phyloP scores from a whole-genome alignment of 2,888 invertebrate species.

The Cataglyphis albicans region DNA sequence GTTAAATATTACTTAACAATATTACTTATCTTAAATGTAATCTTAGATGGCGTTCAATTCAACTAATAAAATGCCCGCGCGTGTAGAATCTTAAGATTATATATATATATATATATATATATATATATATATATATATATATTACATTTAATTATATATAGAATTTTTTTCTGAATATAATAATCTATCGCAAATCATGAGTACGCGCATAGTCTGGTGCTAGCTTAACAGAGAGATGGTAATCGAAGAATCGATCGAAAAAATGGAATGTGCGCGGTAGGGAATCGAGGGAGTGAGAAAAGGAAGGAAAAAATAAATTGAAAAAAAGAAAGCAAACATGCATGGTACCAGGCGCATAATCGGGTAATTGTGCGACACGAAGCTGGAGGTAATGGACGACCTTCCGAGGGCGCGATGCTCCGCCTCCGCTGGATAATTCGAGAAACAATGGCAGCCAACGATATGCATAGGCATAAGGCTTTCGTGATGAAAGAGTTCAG shows the following conservation, averaged over 20 bases:
- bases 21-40: no score
- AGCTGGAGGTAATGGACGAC: constrained; percentile 79
- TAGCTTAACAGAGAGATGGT: not conserved
- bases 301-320: not conserved
- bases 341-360: constrained; percentile 57
- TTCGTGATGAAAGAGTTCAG: constrained; percentile 30
- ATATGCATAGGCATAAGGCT: constrained; percentile 59
- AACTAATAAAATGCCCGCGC: no score
- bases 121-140: no score
- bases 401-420: constrained; percentile 85
- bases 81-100: no score
- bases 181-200: not conserved
- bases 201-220: not conserved
- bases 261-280: not conserved
- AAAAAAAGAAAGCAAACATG: not conserved
- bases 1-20: no score
- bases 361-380: constrained; percentile 67
- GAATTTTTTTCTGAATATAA: not conserved
- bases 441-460: constrained; percentile 83
- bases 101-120: no score
- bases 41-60: no score
- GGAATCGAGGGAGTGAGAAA: not conserved
- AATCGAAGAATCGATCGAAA: constrained; percentile 5
- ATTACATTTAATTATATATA: no score
- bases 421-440: constrained; percentile 82